Conservation (phyloP, 2,113 vertebrate genomes). For the Motacilla alba region DNA sequence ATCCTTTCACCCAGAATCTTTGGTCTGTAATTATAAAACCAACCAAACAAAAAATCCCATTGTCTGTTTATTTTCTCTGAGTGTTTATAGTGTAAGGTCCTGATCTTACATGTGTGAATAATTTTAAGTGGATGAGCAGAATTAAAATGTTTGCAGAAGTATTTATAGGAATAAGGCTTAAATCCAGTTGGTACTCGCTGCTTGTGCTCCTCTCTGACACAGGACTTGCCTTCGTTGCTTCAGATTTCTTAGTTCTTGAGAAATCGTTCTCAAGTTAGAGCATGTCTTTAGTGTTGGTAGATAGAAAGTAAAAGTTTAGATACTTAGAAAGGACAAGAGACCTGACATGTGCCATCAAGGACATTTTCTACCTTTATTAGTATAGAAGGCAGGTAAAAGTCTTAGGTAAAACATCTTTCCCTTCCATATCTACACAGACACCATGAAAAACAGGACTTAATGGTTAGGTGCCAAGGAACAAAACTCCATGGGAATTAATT, state of each 20-base stretch:
- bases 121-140: constrained; percentile 30
- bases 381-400: not conserved
- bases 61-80: not conserved
- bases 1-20: not conserved
- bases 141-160: constrained; percentile 35
- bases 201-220: not conserved
- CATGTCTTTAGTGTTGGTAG: not conserved
- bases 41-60: not conserved
- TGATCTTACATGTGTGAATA: not conserved
- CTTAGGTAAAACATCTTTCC: not conserved
- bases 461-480: not conserved
- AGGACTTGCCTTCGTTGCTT: not conserved
- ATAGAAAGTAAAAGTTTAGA: not conserved
- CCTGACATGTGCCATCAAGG: not conserved
- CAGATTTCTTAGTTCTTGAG: not conserved
- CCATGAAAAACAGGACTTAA: not conserved
- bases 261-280: not conserved
- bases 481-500: not conserved
- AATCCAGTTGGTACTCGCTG: not conserved
- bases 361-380: not conserved
- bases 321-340: not conserved
- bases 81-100: not conserved
- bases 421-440: not conserved
- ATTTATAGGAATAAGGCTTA: constrained; percentile 11
- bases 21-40: not conserved